These are phyloP conservation scores for Pygmarrhopalites habei DNA, from an alignment of 1,140 invertebrate species.

Conservation along the genomic window DNA sequence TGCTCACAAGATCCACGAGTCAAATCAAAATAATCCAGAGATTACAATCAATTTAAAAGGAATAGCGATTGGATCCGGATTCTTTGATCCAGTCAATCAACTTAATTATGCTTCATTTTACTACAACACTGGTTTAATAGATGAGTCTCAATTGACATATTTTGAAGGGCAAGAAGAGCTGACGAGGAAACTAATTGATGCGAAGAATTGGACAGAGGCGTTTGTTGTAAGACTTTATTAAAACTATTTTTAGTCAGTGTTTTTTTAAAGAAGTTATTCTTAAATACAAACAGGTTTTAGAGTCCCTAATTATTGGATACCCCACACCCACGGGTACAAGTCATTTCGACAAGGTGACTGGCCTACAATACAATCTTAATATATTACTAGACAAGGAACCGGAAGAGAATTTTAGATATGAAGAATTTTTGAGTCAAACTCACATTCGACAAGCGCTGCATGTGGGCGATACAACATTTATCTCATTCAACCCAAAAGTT, in stretches of 20 bases:
- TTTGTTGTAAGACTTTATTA: slow-evolving; percentile 11
- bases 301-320: slow-evolving; percentile 26
- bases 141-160: slow-evolving; percentile 32
- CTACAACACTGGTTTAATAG: slow-evolving; percentile 38
- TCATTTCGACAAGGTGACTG: slow-evolving; percentile 28
- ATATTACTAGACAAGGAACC: slow-evolving; percentile 13
- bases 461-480: slow-evolving; percentile 28
- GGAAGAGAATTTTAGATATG: slow-evolving; percentile 23
- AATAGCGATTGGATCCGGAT: slow-evolving; percentile 22
- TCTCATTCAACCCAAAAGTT: slow-evolving; percentile 27
- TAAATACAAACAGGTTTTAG: slow-evolving; percentile 14
- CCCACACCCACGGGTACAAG: not conserved
- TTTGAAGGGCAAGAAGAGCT: slow-evolving; percentile 5
- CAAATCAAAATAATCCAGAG: slow-evolving; percentile 46
- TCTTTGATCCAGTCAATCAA: slow-evolving; percentile 30
- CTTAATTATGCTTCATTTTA: slow-evolving; percentile 28
- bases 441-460: slow-evolving; percentile 26
- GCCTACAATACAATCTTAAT: slow-evolving; percentile 19
- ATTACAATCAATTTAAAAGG: slow-evolving; percentile 24
- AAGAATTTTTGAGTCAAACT: slow-evolving; percentile 23
- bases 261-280: not conserved
- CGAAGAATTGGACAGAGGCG: slow-evolving; percentile 10
- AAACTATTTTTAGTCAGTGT: not conserved
- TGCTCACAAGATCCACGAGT: slow-evolving; percentile 64
- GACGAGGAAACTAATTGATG: not conserved